Percentiles rank a stretch among this genome's conserved stretches.
Conservation (phyloP, 1,140 invertebrate genomes). For the Asobara japonica region DNA sequence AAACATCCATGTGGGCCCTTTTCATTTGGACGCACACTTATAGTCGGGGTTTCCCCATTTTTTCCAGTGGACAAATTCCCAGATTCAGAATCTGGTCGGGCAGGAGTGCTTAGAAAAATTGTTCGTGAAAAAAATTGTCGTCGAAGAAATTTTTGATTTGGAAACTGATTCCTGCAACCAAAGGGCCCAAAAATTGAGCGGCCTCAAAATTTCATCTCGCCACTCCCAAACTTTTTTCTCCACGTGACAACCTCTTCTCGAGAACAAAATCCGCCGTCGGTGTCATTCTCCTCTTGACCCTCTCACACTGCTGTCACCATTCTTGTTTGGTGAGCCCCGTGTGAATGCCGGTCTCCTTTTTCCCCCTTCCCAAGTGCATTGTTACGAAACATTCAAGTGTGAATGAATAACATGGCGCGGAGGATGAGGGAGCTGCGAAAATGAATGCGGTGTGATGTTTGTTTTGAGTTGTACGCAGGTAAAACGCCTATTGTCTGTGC, state of each 20-base stretch:
- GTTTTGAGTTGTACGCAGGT: conserved; percentile 60
- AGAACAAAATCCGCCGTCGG: neutral
- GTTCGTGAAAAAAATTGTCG: no score
- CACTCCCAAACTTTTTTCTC: neutral
- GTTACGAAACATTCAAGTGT: conserved; percentile 18
- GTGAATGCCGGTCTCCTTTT: conserved; percentile 34
- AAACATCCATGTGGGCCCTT: no score
- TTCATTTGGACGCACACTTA: no score
- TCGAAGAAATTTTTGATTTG: no score
- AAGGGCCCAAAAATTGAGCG: no score
- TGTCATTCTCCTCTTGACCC: conserved; percentile 5
- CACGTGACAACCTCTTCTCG: neutral
- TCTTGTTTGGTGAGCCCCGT: conserved; percentile 7
- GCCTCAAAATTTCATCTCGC: no score
- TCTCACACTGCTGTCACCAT: neutral
- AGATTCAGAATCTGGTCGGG: no score
- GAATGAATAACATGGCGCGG: neutral
- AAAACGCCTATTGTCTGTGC: conserved; percentile 57
- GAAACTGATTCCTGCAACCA: no score
- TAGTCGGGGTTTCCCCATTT: no score
- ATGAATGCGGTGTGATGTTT: conserved; percentile 56
- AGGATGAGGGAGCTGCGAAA: conserved; percentile 18
- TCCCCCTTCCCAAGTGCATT: neutral
- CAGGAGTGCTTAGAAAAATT: no score
- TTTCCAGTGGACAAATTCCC: no score